phyloP scores from a whole-genome alignment of 1,140 invertebrate genomes.

The Drosophila persimilis region DNA sequence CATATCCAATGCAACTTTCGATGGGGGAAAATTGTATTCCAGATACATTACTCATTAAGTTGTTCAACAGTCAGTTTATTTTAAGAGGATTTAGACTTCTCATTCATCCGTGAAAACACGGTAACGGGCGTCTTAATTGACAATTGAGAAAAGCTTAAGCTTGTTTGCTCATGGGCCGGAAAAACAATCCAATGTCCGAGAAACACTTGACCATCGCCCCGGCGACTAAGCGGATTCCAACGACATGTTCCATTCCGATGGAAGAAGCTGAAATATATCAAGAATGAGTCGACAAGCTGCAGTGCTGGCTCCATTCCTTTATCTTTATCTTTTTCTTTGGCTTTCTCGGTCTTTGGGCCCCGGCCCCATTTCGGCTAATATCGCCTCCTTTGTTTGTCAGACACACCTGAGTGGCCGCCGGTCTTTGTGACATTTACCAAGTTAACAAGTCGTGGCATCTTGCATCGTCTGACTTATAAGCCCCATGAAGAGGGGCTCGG shows the following conservation, averaged over 20 bases:
- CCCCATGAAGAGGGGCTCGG: slow-evolving; percentile 22
- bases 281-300: slow-evolving; percentile 5
- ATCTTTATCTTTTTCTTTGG: not conserved
- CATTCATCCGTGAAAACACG: too few species aligned
- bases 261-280: slow-evolving; percentile 9
- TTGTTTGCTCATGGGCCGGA: too few species aligned
- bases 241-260: slow-evolving; percentile 23
- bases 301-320: slow-evolving; percentile 11
- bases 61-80: too few species aligned
- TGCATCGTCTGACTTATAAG: slow-evolving; percentile 8
- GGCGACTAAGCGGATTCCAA: slow-evolving; percentile 38
- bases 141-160: too few species aligned
- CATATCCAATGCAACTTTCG: too few species aligned
- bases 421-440: slow-evolving; percentile 51
- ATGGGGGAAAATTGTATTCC: too few species aligned
- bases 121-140: too few species aligned
- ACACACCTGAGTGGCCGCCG: slow-evolving; percentile 59
- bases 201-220: too few species aligned
- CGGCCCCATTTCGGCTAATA: too few species aligned
- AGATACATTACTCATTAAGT: too few species aligned
- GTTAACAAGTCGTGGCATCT: slow-evolving; percentile 40
- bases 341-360: slow-evolving; percentile 12
- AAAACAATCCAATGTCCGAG: too few species aligned
- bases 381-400: slow-evolving; percentile 43
- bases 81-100: too few species aligned